Percentiles rank a stretch among this genome's conserved stretches.
These are phyloP conservation scores for Malacoraja senta DNA, from an alignment of 2,797 vertebrate genomes.

Conservation along the genomic window DNA sequence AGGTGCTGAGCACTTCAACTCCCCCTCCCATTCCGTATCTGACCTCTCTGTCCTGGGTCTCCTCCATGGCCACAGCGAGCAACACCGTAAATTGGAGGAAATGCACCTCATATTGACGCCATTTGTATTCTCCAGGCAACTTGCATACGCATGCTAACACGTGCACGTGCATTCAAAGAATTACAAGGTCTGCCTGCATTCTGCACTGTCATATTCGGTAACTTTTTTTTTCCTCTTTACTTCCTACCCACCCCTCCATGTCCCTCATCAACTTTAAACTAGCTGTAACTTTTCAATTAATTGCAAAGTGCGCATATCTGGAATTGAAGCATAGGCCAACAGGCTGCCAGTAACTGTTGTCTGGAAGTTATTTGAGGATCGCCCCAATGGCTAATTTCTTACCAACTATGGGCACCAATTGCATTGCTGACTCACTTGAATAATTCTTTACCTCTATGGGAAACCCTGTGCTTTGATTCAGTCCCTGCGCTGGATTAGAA, in stretches of 20 bases:
- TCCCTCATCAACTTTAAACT: no score
- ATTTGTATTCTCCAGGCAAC: conserved; percentile 12
- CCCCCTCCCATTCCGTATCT: no score
- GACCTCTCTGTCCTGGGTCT: no score
- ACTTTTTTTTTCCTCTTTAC: not conserved
- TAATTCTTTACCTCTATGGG: not conserved
- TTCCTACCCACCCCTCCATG: no score
- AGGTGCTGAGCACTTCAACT: no score
- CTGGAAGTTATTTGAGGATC: not conserved
- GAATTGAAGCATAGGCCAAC: not conserved
- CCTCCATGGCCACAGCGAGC: no score
- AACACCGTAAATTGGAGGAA: no score
- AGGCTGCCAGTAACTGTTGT: not conserved
- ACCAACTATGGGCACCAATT: not conserved
- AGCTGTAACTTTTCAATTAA: no score
- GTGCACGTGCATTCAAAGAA: not conserved
- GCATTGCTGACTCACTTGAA: not conserved
- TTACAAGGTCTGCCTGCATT: not conserved
- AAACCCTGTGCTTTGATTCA: not conserved
- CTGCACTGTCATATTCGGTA: not conserved
- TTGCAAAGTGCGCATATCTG: not conserved
- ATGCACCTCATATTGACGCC: no score
- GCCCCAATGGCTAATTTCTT: not conserved
- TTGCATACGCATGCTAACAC: not conserved
- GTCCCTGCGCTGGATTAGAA: not conserved